Percentiles rank a stretch among this genome's conserved stretches.
Conservation (phyloP, 2,113 vertebrate species). For the Lates calcarifer region DNA sequence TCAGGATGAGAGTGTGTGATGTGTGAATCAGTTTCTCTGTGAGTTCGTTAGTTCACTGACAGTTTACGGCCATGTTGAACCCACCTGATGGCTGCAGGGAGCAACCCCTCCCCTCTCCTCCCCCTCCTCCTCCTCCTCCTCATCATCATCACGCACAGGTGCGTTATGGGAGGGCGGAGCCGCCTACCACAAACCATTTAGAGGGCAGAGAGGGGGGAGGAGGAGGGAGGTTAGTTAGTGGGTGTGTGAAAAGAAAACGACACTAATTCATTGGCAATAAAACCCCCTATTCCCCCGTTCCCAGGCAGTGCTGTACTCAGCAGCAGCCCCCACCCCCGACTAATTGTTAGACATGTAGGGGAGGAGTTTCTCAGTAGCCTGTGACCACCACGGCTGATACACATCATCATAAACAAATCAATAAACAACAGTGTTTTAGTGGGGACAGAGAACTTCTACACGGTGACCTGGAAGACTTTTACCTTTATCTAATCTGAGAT, state of each 20-base stretch:
- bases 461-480: no score
- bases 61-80: slow-evolving; percentile 7
- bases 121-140: background rate
- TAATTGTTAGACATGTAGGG: slow-evolving; percentile 65
- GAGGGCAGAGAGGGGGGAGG: slow-evolving; percentile 18
- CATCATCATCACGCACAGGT: slow-evolving; percentile 60
- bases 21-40: background rate
- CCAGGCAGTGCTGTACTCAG: slow-evolving; percentile 37
- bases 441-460: no score
- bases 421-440: slow-evolving; percentile 6
- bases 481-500: no score
- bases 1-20: no score
- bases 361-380: slow-evolving; percentile 50
- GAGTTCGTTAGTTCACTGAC: slow-evolving; percentile 43
- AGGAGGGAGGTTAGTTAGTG: slow-evolving; percentile 42
- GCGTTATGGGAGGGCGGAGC: slow-evolving; percentile 50
- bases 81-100: slow-evolving; percentile 61
- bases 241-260: slow-evolving; percentile 71
- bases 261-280: slow-evolving; percentile 77
- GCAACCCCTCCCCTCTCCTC: background rate
- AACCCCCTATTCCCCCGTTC: slow-evolving; percentile 29
- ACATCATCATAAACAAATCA: slow-evolving; percentile 53
- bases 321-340: slow-evolving; percentile 10
- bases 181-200: slow-evolving; percentile 60
- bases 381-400: slow-evolving; percentile 48